Conservation (phyloP, 2,797 vertebrate genomes). For the Parotocinclus haroldoi region DNA sequence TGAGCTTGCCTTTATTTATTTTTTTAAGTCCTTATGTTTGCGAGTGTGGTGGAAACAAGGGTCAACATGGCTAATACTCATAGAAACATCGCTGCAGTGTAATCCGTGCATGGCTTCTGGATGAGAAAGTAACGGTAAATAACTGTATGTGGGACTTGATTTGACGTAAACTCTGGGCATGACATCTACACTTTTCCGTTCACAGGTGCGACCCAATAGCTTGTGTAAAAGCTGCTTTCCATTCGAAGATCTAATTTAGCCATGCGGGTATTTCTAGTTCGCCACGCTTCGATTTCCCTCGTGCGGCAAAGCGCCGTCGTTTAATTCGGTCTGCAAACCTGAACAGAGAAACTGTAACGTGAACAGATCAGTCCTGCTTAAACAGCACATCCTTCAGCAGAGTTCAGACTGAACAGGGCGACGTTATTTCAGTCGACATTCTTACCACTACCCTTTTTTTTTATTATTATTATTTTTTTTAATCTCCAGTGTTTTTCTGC, state of each 20-base stretch:
- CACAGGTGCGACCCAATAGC: constrained; percentile 30
- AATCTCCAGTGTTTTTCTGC: constrained; percentile 44
- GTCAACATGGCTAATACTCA: background rate
- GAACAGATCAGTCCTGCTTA: constrained; percentile 44
- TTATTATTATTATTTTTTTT: too few relatives aligned
- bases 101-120: constrained; percentile 64
- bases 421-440: constrained; percentile 69
- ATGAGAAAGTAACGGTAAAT: constrained; percentile 44
- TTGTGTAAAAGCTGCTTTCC: constrained; percentile 41
- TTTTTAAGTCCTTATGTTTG: background rate
- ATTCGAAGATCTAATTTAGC: constrained; percentile 30
- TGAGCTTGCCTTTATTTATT: too few relatives aligned
- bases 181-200: constrained; percentile 44
- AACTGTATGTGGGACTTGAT: constrained; percentile 31
- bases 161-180: constrained; percentile 48
- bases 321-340: constrained; percentile 37
- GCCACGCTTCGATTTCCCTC: constrained; percentile 36
- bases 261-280: constrained; percentile 39
- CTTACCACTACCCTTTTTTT: constrained; percentile 32
- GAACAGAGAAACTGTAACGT: constrained; percentile 22
- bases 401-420: constrained; percentile 56
- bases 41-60: constrained; percentile 7
- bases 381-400: constrained; percentile 52
- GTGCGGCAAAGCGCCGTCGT: constrained; percentile 24
- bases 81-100: constrained; percentile 50